Conservation (phyloP, 2,113 vertebrate species). For the Galemys pyrenaicus region DNA sequence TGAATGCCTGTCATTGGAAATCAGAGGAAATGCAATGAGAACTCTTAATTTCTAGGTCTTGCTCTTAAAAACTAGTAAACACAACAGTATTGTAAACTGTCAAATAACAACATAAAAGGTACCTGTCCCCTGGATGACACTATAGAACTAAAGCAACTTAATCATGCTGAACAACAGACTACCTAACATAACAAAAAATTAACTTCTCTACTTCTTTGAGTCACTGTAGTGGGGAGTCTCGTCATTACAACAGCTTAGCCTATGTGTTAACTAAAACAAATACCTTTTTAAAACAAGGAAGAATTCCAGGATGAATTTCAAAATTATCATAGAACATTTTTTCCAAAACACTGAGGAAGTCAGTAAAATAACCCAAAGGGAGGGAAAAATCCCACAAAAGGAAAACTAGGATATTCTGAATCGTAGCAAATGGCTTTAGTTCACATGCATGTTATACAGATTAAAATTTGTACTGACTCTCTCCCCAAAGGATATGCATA, state of each 20-base stretch:
- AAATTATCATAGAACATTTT: not conserved
- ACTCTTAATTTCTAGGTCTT: constrained; percentile 9
- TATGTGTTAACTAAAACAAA: constrained; percentile 25
- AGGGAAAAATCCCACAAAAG: not conserved
- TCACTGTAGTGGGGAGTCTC: not conserved
- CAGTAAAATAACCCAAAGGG: not conserved
- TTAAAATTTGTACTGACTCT: not conserved
- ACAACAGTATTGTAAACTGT: not conserved
- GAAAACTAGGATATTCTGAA: not conserved
- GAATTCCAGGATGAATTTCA: constrained; percentile 18
- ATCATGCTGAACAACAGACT: not conserved
- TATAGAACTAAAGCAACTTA: not conserved
- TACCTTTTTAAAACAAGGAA: not conserved
- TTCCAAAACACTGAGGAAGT: constrained; percentile 12
- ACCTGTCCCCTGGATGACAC: not conserved
- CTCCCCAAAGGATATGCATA: not conserved
- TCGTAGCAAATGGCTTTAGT: not conserved
- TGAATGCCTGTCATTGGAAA: not conserved
- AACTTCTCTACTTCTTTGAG: not conserved
- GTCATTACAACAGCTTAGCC: not conserved
- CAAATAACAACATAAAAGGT: not conserved
- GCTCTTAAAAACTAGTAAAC: not conserved
- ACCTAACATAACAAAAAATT: not conserved
- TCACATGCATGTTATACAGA: not conserved
- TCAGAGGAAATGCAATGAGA: not conserved